These are phyloP conservation scores for Tangara arthus DNA, from an alignment of 2,797 vertebrate genomes.

Conservation along the genomic window DNA sequence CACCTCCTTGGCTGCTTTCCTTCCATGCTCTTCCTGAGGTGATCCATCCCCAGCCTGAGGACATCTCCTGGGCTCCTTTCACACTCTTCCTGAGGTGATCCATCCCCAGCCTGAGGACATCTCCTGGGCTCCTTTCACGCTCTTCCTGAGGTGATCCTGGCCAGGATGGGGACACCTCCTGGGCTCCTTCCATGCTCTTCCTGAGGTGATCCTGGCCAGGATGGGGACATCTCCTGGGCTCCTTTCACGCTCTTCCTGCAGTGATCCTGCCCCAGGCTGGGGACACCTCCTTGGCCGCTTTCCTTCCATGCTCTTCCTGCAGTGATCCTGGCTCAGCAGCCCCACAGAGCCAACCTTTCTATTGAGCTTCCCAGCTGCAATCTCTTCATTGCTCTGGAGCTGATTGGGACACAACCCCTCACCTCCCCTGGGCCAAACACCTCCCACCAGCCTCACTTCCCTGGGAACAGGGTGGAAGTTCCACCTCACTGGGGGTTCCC, in stretches of 20 bases:
- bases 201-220: background rate
- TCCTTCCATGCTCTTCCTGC: background rate
- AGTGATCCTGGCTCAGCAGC: background rate
- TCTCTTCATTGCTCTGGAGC: background rate
- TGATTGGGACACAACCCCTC: background rate
- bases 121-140: no score
- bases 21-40: background rate
- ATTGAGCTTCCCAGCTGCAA: accelerated
- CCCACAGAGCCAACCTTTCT: accelerated
- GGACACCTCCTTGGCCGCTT: background rate
- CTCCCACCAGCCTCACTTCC: background rate
- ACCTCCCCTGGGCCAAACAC: background rate
- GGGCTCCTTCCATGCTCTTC: background rate
- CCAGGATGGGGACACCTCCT: background rate
- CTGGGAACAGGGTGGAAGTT: background rate
- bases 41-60: background rate
- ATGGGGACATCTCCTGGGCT: background rate
- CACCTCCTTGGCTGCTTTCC: no score
- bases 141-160: background rate
- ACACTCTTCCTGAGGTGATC: background rate
- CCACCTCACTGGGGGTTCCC: background rate
- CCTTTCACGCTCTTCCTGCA: background rate
- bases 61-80: no score
- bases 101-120: background rate
- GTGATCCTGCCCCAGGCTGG: background rate